Evolutionary conservation across 2,888 invertebrate genomes (phyloP).

Genomic region (Teleogryllus oceanicus): DNA sequence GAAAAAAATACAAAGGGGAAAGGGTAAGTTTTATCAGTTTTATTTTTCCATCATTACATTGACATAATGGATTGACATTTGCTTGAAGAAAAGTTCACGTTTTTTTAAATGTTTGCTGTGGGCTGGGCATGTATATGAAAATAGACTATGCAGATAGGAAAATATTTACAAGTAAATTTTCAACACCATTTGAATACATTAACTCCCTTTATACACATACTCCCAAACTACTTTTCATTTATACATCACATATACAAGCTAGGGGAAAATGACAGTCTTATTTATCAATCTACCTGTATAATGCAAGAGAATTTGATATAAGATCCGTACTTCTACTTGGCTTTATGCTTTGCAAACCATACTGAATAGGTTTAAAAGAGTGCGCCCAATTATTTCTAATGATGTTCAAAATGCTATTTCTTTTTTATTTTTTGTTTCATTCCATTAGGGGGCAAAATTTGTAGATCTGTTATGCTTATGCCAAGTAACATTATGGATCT

Average conservation of each 20-base stretch:
- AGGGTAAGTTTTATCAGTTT: not conserved
- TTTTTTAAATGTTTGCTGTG: not conserved
- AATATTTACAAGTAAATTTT: conserved; percentile 1
- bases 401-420: too few species aligned
- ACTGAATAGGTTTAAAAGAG: too few species aligned
- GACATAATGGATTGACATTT: not conserved
- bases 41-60: conserved; percentile 8
- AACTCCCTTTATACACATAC: not conserved
- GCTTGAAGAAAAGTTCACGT: not conserved
- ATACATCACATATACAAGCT: not conserved
- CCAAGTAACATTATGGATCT: too few species aligned
- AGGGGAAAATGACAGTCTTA: too few species aligned
- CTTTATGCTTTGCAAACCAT: too few species aligned
- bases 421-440: too few species aligned
- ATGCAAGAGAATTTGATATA: too few species aligned
- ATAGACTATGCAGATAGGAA: not conserved
- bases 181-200: not conserved
- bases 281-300: too few species aligned
- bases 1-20: not conserved
- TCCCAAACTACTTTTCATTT: not conserved
- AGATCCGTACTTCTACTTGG: too few species aligned
- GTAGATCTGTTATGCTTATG: too few species aligned
- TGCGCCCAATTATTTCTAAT: too few species aligned
- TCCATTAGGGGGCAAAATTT: too few species aligned
- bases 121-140: not conserved